A percentile compares a stretch with the other conserved stretches of the same genome.
Conservation (phyloP, 2,888 invertebrate species). For the Emmelina monodactyla region DNA sequence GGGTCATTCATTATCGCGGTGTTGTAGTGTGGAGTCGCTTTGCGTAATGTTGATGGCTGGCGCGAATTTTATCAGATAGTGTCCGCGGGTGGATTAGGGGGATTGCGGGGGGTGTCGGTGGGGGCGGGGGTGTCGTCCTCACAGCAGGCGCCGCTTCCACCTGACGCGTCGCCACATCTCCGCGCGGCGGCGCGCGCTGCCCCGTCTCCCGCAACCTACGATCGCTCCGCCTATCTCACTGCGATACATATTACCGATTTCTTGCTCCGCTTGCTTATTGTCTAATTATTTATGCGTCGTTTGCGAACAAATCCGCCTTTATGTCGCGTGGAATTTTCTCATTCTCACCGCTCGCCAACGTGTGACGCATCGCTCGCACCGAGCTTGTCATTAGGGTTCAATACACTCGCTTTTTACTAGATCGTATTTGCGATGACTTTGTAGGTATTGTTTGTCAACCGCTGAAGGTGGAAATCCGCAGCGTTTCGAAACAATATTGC, state of each 20-base stretch:
- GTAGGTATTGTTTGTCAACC: too few relatives aligned
- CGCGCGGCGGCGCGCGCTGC: conserved; percentile 48
- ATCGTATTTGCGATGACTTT: conserved; percentile 17
- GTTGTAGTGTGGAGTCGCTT: conserved; percentile 54
- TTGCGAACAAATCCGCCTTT: conserved; percentile 40
- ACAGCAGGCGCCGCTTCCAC: conserved; percentile 59
- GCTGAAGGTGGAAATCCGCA: too few relatives aligned
- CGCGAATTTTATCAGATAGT: conserved; percentile 66
- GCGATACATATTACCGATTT: conserved; percentile 63
- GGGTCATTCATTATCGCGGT: conserved; percentile 57
- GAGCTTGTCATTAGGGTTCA: conserved; percentile 52
- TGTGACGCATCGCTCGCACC: conserved; percentile 47
- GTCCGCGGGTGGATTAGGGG: conserved; percentile 57
- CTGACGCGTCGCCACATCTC: conserved; percentile 64
- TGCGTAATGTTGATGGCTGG: conserved; percentile 64
- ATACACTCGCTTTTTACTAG: conserved; percentile 34
- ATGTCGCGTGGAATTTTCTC: conserved; percentile 51
- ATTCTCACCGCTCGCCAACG: conserved; percentile 27
- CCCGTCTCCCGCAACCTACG: conserved; percentile 51
- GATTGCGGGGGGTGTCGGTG: conserved; percentile 36
- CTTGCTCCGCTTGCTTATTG: conserved; percentile 61
- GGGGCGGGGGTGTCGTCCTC: conserved; percentile 43
- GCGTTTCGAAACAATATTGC: too few relatives aligned
- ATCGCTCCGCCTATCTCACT: conserved; percentile 53
- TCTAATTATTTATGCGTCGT: conserved; percentile 63